Conservation (phyloP, 2,797 vertebrate species). For the Rhodeus uyekii region DNA sequence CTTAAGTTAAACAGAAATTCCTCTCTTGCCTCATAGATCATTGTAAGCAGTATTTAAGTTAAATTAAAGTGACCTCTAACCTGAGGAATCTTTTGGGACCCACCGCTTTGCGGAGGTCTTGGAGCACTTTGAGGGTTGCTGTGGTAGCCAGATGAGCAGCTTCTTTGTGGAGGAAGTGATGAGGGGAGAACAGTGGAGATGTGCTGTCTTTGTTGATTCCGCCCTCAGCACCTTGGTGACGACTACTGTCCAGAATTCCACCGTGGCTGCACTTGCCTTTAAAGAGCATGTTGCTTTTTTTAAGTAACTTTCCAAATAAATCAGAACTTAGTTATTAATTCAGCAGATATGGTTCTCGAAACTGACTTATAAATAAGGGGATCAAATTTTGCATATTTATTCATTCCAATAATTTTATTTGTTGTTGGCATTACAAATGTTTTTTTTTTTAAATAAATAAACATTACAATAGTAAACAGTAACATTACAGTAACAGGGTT, state of each 20-base stretch:
- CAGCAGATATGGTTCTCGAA: neutral
- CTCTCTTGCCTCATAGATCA: neutral
- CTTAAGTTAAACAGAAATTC: neutral
- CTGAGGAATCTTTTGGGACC: slow-evolving; percentile 77
- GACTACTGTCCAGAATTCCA: slow-evolving; percentile 82
- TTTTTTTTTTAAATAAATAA: neutral
- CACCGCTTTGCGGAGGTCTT: slow-evolving; percentile 77
- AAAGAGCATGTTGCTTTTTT: slow-evolving; percentile 1
- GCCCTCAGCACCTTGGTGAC: slow-evolving; percentile 74
- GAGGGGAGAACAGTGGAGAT: slow-evolving; percentile 83
- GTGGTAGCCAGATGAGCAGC: slow-evolving; percentile 79
- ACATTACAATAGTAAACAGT: neutral
- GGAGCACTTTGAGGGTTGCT: slow-evolving; percentile 79
- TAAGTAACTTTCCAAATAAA: neutral
- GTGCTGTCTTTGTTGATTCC: slow-evolving; percentile 90
- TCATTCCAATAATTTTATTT: neutral
- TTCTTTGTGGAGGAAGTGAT: slow-evolving; percentile 80
- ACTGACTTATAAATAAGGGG: neutral
- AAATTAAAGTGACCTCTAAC: slow-evolving; percentile 65
- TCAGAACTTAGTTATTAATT: neutral
- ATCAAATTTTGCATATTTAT: neutral
- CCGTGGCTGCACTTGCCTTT: slow-evolving; percentile 90
- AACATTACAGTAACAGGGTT: neutral
- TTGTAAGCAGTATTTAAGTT: slow-evolving; percentile 1
- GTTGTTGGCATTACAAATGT: neutral